These are phyloP conservation scores for Cololabis saira DNA, from an alignment of 2,113 vertebrate genomes.

Conservation along the genomic window DNA sequence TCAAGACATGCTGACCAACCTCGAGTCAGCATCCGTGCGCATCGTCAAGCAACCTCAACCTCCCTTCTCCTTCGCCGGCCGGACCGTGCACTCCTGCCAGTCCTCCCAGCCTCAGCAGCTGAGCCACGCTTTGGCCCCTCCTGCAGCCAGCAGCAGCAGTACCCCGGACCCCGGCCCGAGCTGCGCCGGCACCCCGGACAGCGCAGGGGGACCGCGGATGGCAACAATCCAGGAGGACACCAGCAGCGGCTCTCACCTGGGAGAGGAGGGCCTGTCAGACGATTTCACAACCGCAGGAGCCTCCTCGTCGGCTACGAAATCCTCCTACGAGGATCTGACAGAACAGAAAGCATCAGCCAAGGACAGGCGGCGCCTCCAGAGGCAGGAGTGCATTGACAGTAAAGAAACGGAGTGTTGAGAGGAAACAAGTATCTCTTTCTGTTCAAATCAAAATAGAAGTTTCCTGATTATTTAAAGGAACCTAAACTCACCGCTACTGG, in stretches of 20 bases:
- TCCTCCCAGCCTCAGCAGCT: slow-evolving; percentile 65
- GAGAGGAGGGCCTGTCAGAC: slow-evolving; percentile 85
- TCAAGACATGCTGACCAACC: slow-evolving; percentile 89
- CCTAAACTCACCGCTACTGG: neutral
- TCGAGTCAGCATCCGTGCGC: slow-evolving; percentile 87
- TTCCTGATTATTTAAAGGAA: slow-evolving; percentile 26
- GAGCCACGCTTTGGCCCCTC: slow-evolving; percentile 17
- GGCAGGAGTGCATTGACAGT: slow-evolving; percentile 91
- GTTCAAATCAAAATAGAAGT: neutral
- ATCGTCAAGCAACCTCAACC: slow-evolving; percentile 88
- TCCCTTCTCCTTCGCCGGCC: slow-evolving; percentile 69
- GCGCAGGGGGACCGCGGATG: slow-evolving; percentile 85
- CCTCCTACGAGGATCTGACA: slow-evolving; percentile 93
- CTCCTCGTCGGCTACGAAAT: slow-evolving; percentile 86
- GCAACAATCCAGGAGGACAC: slow-evolving; percentile 98
- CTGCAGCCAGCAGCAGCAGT: slow-evolving; percentile 41
- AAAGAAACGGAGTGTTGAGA: slow-evolving; percentile 95
- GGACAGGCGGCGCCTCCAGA: slow-evolving; percentile 89
- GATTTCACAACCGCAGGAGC: slow-evolving; percentile 88
- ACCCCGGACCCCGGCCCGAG: slow-evolving; percentile 54
- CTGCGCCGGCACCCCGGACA: slow-evolving; percentile 67
- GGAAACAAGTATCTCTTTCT: neutral
- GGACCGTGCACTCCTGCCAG: slow-evolving; percentile 75
- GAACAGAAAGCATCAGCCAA: slow-evolving; percentile 76
- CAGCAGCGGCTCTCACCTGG: slow-evolving; percentile 89